Evolutionary conservation across 2,797 vertebrate genomes (phyloP), one percentile per base, ranked within the genome.

Genomic region (Erethizon dorsatum): DNA sequence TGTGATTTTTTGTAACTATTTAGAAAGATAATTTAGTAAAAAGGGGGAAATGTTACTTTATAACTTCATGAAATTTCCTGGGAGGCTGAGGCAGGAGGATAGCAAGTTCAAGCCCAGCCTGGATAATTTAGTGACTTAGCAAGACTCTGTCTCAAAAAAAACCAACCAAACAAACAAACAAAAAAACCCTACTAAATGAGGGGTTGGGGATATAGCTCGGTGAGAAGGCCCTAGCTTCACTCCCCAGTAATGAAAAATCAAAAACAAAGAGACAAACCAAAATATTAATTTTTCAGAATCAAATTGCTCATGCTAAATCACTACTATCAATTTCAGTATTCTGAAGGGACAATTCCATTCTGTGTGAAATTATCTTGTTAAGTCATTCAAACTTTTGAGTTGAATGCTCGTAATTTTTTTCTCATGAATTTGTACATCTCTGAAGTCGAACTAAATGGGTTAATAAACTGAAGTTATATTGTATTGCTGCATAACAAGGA

Each of bases 231-330:
- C 77, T n/a, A 33, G 50, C 20, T 79, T 52, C 50, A 54, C 9
- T 10, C 8, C 17, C 6, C 12, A 75, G 71, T 26, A 75, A 9
- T 79, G 28, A 20, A 54, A 54, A 75, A 28, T 13, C 13, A 14
- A 47, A 75, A 75, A 47, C 71, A 47, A 73, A 71, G 8, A 41
- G 12, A 54, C 50, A 52, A 79, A 3, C 50, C 6, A 17, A 77
- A 77, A 77, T 41, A 83, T 50, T 4, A 20, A 79, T 79, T 96
- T 91, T 96, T 56, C 41, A 84, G 41, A 95, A 88, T 86, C 15
- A 80, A 50, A 52, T 4, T 80, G 63, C n/a, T 94, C 8, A 33
- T 37, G 71, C 5, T 28, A 56, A 87, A 88, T 37, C 73, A 71
- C 90, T 52, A 73, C 79, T 54, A 50, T n/a, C 54, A 83, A n/a